Base-by-base conservation (phyloP, 1,140 invertebrate species). In the Dryas iulia region DNA sequence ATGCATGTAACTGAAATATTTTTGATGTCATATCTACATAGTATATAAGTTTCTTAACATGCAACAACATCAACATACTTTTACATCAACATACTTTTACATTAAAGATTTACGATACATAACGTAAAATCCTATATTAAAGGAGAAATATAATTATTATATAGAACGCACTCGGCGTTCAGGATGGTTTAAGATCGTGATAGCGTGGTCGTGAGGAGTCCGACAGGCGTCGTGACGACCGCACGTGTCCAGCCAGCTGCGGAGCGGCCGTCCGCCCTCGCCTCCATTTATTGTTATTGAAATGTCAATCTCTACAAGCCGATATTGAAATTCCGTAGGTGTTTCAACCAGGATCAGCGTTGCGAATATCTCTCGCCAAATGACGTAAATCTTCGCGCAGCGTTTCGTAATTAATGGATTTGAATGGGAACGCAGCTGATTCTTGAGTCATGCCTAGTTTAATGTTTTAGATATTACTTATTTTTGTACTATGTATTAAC, bases 201-300 rank as follows among this genome's bases (percentile, higher is more conserved):
- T 78, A 71, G 72, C 66, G 47, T 14, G 59, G 67, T 83, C 83
- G 84, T 87, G 85, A 79, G 71, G 76, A 72, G 66, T 71, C 73
- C 6, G 66, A 61, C 56, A n/a, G 53, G 25, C 31, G 76, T 86
- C 86, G 85, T 86, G 85, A 84, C 85, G 72, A 76, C 68, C 82
- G 84, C 86, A 88, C 86, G 86, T 88, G 86, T 76, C 70, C 56
- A 30, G 58, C 67, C 76, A 78, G 76, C 80, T 76, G 78, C 74
- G 59, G 30, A 23, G 61, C 71, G 66, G 65, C 59, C 66, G 71
- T 64, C 72, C 72, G 72, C 63, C 72, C 65, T 53, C 74, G 67
- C 73, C 69, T 59, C 56, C 63, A 76, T 76, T 77, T 77, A 77
- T 81, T 76, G 73, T 73, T 80, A 83, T 83, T 78, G 70, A 72